Evolutionary conservation across 1,140 invertebrate species (phyloP).

Genomic region (Pseudoatta argentina): DNA sequence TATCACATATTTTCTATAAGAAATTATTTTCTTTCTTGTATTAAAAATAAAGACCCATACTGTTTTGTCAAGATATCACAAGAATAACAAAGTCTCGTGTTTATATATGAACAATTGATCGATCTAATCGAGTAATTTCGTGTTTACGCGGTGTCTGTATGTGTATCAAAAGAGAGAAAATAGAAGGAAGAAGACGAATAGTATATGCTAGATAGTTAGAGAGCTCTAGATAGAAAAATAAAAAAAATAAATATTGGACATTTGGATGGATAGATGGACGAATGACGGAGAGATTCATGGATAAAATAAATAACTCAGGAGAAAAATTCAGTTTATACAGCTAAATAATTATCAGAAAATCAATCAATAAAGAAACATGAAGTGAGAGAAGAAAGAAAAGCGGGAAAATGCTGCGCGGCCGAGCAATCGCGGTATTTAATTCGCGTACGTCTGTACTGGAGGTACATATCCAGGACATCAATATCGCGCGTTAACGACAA

Average conservation of each 20-base stretch:
- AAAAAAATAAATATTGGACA: constrained; percentile 6
- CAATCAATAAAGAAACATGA: constrained; percentile 1
- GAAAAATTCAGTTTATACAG: neutral
- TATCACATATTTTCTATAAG: neutral
- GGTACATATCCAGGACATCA: neutral
- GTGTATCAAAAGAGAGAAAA: constrained; percentile 51
- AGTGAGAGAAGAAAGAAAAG: neutral
- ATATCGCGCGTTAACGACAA: neutral
- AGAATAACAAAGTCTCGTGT: neutral
- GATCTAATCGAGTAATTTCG: constrained; percentile 26
- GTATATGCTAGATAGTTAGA: constrained; percentile 37
- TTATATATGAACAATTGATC: constrained; percentile 54
- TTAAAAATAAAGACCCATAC: constrained; percentile 27
- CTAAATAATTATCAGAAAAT: neutral
- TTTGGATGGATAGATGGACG: neutral
- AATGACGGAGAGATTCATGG: constrained; percentile 2
- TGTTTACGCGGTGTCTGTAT: constrained; percentile 33
- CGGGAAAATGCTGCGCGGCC: neutral
- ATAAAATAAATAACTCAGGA: neutral
- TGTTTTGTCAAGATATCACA: neutral
- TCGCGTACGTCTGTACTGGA: neutral
- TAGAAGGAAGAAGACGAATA: constrained; percentile 39
- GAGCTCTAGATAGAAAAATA: constrained; percentile 44
- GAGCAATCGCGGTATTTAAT: neutral
- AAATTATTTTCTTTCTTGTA: neutral